These are phyloP conservation scores for Sialis lutaria DNA, from an alignment of 2,888 invertebrate genomes.

Conservation along the genomic window DNA sequence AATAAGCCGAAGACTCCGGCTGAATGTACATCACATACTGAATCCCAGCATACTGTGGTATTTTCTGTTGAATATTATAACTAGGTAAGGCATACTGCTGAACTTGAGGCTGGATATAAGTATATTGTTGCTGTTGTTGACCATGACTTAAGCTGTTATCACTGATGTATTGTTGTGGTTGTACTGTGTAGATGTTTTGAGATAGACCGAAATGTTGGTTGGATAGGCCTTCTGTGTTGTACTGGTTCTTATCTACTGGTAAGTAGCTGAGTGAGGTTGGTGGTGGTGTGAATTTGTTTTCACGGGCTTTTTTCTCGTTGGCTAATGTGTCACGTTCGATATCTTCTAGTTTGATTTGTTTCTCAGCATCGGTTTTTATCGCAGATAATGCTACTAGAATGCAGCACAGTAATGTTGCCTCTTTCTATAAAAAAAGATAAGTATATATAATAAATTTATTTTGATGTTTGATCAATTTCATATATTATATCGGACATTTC, in stretches of 20 bases:
- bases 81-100: neutral
- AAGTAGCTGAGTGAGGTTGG: conserved; percentile 14
- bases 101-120: conserved; percentile 11
- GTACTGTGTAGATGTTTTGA: conserved; percentile 18
- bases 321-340: conserved; percentile 53
- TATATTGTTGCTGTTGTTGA: conserved; percentile 13
- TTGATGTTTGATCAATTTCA: too few relatives aligned
- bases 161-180: conserved; percentile 9
- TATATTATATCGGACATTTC: too few relatives aligned
- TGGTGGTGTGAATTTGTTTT: conserved; percentile 4
- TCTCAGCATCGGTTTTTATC: conserved; percentile 20
- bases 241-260: conserved; percentile 8
- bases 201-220: conserved; percentile 13
- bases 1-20: neutral
- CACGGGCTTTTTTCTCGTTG: conserved; percentile 30
- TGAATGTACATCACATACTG: conserved; percentile 20
- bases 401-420: too few relatives aligned
- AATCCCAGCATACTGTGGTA: conserved; percentile 9
- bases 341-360: conserved; percentile 54
- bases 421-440: too few relatives aligned
- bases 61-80: conserved; percentile 11
- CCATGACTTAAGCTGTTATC: conserved; percentile 14
- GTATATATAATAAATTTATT: too few relatives aligned
- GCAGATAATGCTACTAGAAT: too few relatives aligned
- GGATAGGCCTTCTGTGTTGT: conserved; percentile 15